A percentile compares a stretch with the other conserved stretches of the same genome.
Evolutionary conservation across 2,888 invertebrate genomes (phyloP).

Genomic region (Macaria liturata): DNA sequence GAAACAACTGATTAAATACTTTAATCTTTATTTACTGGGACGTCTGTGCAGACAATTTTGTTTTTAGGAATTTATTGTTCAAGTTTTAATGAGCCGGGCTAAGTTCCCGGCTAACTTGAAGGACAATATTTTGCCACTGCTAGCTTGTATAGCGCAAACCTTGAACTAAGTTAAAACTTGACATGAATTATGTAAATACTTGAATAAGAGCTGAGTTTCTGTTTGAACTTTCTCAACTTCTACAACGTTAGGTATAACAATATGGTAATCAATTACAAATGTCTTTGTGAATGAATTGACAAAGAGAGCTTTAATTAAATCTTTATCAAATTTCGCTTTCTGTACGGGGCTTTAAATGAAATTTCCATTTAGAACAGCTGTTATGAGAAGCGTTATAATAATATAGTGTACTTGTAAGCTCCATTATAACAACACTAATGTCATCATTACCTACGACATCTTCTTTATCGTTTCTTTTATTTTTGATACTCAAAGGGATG

Average conservation of each 20-base stretch:
- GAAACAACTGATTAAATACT: slow-evolving; percentile 75
- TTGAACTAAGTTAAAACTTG: slow-evolving; percentile 12
- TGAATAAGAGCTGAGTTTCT: slow-evolving; percentile 8
- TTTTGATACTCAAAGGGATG: slow-evolving; percentile 59
- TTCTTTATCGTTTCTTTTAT: slow-evolving; percentile 53
- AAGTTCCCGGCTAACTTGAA: slow-evolving; percentile 44
- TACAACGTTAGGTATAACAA: slow-evolving; percentile 5
- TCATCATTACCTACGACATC: slow-evolving; percentile 55
- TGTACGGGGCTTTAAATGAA: not conserved
- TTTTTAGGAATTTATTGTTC: slow-evolving; percentile 67
- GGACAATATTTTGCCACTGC: slow-evolving; percentile 25
- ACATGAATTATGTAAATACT: slow-evolving; percentile 13
- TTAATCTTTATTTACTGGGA: slow-evolving; percentile 77
- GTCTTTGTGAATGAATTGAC: slow-evolving; percentile 5
- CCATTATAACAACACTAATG: slow-evolving; percentile 45
- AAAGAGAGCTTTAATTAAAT: not conserved
- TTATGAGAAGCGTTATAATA: too few species aligned
- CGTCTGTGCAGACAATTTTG: slow-evolving; percentile 64
- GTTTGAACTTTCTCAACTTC: slow-evolving; percentile 6
- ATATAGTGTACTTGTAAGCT: slow-evolving; percentile 40
- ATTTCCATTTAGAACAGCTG: not conserved
- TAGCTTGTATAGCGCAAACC: slow-evolving; percentile 27
- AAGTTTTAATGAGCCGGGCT: slow-evolving; percentile 66
- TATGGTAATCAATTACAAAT: slow-evolving; percentile 11
- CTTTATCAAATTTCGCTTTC: too few species aligned